A percentile compares a stretch with the other conserved stretches of the same genome.
Evolutionary conservation across 2,888 invertebrate species (phyloP).

Genomic region (Trichogramma evanescens): DNA sequence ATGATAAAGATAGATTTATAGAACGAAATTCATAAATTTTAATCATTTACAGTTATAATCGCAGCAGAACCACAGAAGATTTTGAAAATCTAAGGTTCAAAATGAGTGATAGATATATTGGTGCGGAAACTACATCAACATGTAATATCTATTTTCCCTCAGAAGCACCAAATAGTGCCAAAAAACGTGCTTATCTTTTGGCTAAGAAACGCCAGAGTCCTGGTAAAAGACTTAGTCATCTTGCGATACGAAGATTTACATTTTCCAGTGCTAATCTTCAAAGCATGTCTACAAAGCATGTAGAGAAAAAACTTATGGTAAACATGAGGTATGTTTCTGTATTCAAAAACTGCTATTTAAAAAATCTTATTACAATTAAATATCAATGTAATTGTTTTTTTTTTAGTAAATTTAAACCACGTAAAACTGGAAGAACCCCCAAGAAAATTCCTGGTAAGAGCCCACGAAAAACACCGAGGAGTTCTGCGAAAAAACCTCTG

Average conservation of each 20-base stretch:
- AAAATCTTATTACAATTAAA: neutral
- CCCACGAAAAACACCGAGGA: constrained; percentile 55
- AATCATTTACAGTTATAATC: constrained; percentile 59
- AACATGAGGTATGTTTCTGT: constrained; percentile 55
- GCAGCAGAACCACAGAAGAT: constrained; percentile 62
- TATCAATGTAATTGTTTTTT: neutral
- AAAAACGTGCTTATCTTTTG: constrained; percentile 55
- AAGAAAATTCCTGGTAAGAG: constrained; percentile 47
- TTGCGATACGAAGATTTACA: constrained; percentile 67
- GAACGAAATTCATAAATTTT: neutral
- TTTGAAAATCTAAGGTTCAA: constrained; percentile 61
- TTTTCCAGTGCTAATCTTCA: constrained; percentile 67
- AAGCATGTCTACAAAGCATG: constrained; percentile 31
- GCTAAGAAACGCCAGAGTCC: constrained; percentile 62
- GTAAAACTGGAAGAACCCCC: constrained; percentile 49
- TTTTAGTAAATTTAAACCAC: neutral
- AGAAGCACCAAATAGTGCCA: constrained; percentile 58
- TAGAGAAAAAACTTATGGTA: constrained; percentile 55
- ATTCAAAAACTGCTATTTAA: neutral
- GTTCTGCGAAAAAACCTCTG: constrained; percentile 55
- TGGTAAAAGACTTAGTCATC: constrained; percentile 67
- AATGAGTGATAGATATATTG: constrained; percentile 65
- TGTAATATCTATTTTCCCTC: constrained; percentile 56
- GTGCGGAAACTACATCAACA: constrained; percentile 67
- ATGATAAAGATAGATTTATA: neutral